Evolutionary conservation across 2,113 vertebrate genomes (phyloP).

Genomic region (Osmerus eperlanus): DNA sequence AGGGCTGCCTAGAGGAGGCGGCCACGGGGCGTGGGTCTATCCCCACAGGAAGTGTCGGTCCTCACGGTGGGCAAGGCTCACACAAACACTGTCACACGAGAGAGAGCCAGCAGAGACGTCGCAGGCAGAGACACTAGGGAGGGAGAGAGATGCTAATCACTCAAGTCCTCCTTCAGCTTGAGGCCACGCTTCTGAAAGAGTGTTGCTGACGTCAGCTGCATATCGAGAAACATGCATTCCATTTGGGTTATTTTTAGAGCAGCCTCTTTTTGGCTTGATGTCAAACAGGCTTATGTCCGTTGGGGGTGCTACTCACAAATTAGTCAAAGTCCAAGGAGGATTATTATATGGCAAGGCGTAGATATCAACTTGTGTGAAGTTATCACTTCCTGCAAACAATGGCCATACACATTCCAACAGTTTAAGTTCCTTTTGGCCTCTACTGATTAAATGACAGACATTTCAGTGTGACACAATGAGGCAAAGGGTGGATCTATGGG

Average conservation of each 20-base stretch:
- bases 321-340: too few species aligned
- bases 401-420: too few species aligned
- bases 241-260: slow-evolving; percentile 2
- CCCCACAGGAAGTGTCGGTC: slow-evolving; percentile 31
- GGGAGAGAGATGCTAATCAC: slow-evolving; percentile 15
- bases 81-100: neutral
- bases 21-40: slow-evolving; percentile 14
- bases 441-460: too few species aligned
- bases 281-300: neutral
- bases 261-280: neutral
- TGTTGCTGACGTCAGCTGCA: slow-evolving; percentile 1
- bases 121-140: neutral
- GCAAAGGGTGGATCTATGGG: neutral
- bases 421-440: too few species aligned
- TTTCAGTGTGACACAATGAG: neutral
- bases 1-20: slow-evolving; percentile 28
- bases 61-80: neutral
- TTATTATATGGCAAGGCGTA: too few species aligned
- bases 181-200: neutral
- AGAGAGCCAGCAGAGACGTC: neutral
- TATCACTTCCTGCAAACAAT: too few species aligned
- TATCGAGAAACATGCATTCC: slow-evolving; percentile 3
- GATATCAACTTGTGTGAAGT: too few species aligned
- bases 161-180: neutral
- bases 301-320: neutral